Base-by-base conservation (phyloP, 2,888 invertebrate species). In the Nymphalis urticae region DNA sequence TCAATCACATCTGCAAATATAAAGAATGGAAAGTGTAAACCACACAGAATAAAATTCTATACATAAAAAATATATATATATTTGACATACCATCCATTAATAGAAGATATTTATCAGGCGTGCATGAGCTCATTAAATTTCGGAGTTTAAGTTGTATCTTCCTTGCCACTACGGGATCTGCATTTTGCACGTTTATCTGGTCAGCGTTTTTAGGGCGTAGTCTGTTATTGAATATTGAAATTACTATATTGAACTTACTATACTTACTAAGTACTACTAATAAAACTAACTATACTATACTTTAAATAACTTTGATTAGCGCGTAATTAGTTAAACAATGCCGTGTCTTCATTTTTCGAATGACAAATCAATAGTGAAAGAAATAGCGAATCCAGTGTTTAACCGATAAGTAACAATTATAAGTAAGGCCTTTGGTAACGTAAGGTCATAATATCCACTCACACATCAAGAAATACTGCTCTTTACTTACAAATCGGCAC, bases 131-230 rank as follows among this genome's bases (percentile, higher is more conserved):
- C 84, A 90, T 85, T 56, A 90, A 73, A 66, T 80, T 82, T 27
- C 76, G 71, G 1, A 91, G 79, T 78, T 89, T 91, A 42, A 90
- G 83, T 77, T 90, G 86, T 73, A 92, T 83, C 75, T 92, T 92
- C 51, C 90, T 82, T 0, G 83, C 75, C 2, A 85, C 89, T 1
- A 91, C 87, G 0, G 90, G 89, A 65, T 92, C 90, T 0, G 82
- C 83, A 24, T 74, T 77, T 5, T 76, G 54, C 1, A 85, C 86
- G 2, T 66, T 48, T 2, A 91, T 76, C 72, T 90, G 83, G 70
- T 86, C 89, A 1, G 86, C 77, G 66, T 81, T 88, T 73, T 88
- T 89, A 3, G 83, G 82, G 1, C 79, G 78, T 70, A 92, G 78
- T 66, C 91, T 92, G 72, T 42, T 71, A 65, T 59, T 2, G 24